Evolutionary conservation across 2,888 invertebrate species (phyloP).

Genomic region (Bembecia ichneumoniformis): DNA sequence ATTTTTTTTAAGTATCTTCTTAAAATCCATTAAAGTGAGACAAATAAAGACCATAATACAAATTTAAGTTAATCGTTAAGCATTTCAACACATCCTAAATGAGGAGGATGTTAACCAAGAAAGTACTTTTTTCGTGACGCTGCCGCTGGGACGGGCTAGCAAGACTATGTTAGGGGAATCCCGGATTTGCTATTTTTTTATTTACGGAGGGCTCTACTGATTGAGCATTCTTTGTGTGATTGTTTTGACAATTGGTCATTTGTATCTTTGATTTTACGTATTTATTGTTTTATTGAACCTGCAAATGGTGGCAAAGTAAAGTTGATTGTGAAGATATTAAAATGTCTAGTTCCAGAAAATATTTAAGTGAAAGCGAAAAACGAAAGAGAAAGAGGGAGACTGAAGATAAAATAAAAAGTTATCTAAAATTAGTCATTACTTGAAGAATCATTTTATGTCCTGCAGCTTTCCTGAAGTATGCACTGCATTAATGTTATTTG

Average conservation of each 20-base stretch:
- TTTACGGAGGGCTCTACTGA: constrained; percentile 4
- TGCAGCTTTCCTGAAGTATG: no score
- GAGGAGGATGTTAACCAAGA: constrained; percentile 1
- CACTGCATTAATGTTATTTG: no score
- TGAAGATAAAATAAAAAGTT: no score
- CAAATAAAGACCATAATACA: constrained; percentile 3
- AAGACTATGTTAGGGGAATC: neutral
- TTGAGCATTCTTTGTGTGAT: constrained; percentile 4
- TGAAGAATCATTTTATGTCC: no score
- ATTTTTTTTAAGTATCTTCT: constrained; percentile 1
- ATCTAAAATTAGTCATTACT: no score
- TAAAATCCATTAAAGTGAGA: constrained; percentile 2
- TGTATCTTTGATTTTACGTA: constrained; percentile 5
- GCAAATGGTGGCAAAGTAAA: no score
- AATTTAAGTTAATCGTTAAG: neutral
- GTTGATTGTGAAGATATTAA: no score
- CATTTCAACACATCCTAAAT: neutral
- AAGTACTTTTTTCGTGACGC: constrained; percentile 1
- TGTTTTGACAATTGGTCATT: constrained; percentile 6
- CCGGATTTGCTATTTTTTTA: constrained; percentile 2
- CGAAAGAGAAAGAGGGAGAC: neutral
- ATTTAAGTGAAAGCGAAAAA: neutral
- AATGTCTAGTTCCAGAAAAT: neutral
- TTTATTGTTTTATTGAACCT: no score
- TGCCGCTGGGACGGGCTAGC: constrained; percentile 2